These are phyloP conservation scores for Parnassius orleans DNA, from an alignment of 2,888 invertebrate genomes.

Conservation along the genomic window DNA sequence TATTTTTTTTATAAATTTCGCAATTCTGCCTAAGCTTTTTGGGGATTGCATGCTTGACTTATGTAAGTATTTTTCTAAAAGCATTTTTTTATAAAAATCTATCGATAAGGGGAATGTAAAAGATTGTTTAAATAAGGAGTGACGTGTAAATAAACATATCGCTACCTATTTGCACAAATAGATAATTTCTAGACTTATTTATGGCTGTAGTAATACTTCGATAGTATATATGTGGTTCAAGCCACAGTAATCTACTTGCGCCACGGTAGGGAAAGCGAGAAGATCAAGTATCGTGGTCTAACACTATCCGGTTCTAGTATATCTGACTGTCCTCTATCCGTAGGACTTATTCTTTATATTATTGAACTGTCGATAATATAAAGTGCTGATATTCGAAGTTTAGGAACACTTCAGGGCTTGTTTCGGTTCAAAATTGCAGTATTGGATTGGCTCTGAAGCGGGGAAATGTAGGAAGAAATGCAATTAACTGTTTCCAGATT, in stretches of 20 bases:
- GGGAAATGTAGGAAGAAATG: not conserved
- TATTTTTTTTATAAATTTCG: not conserved
- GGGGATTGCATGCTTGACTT: conserved; percentile 5
- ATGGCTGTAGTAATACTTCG: too few relatives aligned
- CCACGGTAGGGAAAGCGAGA: not conserved
- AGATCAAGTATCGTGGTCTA: not conserved
- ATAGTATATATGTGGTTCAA: too few relatives aligned
- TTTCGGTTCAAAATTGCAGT: not conserved
- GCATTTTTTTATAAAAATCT: conserved; percentile 6
- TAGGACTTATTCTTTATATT: not conserved
- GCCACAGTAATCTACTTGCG: not conserved
- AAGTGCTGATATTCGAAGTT: conserved; percentile 19
- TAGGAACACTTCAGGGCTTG: conserved; percentile 12
- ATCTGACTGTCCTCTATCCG: conserved; percentile 5
- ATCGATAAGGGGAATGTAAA: not conserved
- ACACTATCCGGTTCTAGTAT: conserved; percentile 17
- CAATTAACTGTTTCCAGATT: not conserved
- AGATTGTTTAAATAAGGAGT: conserved; percentile 3
- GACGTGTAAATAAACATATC: conserved; percentile 21
- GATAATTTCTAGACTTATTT: not conserved
- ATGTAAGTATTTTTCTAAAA: conserved; percentile 18
- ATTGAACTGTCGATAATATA: conserved; percentile 3
- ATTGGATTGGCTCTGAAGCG: too few relatives aligned
- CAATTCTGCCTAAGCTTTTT: conserved; percentile 12
- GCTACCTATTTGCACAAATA: conserved; percentile 22